A percentile compares a stretch with the other conserved stretches of the same genome.
Conservation (phyloP, 2,797 vertebrate genomes). For the Bufotes viridis region DNA sequence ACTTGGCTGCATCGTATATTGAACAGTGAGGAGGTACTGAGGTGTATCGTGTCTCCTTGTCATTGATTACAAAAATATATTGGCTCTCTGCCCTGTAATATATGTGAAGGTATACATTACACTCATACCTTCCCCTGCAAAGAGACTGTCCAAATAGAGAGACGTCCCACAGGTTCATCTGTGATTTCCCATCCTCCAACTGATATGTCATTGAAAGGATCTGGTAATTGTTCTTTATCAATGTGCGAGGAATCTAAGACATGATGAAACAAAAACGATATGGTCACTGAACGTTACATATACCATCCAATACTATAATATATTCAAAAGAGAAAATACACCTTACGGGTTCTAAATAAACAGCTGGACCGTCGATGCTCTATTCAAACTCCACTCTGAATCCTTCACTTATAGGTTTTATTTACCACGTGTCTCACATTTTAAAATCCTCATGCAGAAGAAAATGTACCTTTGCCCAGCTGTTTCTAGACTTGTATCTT, state of each 20-base stretch:
- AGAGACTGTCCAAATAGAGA: slow-evolving; percentile 93
- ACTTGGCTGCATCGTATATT: too few relatives aligned
- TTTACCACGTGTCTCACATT: neutral
- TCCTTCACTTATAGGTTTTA: too few relatives aligned
- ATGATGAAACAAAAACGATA: neutral
- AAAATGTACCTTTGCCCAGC: slow-evolving; percentile 88
- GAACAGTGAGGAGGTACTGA: too few relatives aligned
- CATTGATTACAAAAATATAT: too few relatives aligned
- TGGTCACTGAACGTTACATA: neutral
- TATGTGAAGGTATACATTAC: neutral
- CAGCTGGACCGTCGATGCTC: too few relatives aligned
- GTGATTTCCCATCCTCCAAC: slow-evolving; percentile 93
- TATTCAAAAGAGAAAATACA: neutral
- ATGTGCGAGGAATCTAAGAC: slow-evolving; percentile 82
- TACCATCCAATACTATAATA: too few relatives aligned
- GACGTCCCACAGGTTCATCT: slow-evolving; percentile 86
- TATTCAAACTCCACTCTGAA: too few relatives aligned
- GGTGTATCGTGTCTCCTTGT: too few relatives aligned
- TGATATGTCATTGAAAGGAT: slow-evolving; percentile 94
- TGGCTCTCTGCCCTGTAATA: neutral
- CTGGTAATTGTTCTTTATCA: slow-evolving; percentile 79
- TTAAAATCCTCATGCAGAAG: neutral
- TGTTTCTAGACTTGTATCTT: slow-evolving; percentile 88
- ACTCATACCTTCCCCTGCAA: slow-evolving; percentile 89
- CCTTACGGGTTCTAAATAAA: too few relatives aligned